Conservation (phyloP, 1,140 invertebrate species). For the Ostrea denselamellosa region DNA sequence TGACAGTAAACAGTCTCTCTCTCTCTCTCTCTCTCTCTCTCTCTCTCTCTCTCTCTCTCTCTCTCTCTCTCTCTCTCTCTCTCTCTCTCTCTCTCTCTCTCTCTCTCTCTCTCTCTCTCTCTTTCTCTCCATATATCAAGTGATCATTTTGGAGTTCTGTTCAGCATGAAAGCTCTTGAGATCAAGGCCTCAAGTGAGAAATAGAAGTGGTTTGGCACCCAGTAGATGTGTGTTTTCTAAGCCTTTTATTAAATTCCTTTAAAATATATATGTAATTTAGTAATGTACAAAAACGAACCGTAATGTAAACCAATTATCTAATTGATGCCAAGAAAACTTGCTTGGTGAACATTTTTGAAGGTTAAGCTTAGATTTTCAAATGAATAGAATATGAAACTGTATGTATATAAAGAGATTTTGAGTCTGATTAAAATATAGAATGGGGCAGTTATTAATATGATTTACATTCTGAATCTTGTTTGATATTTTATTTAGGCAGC, state of each 20-base stretch:
- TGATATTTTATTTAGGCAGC: not conserved
- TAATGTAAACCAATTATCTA: constrained; percentile 4
- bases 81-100: constrained; percentile 51
- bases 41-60: not conserved
- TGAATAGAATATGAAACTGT: constrained; percentile 16
- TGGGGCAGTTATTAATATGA: not conserved
- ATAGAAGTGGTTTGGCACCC: not conserved
- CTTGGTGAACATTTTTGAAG: not conserved
- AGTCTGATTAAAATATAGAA: not conserved
- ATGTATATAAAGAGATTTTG: not conserved
- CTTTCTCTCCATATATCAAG: not conserved
- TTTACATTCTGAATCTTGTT: not conserved
- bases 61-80: constrained; percentile 34
- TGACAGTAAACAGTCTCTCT: no score
- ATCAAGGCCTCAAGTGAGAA: not conserved
- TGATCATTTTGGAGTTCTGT: not conserved
- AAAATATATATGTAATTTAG: constrained; percentile 19
- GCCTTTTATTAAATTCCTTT: not conserved
- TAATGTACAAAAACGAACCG: not conserved
- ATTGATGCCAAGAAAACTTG: constrained; percentile 2
- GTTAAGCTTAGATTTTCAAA: not conserved
- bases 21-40: no score
- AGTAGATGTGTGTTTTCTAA: constrained; percentile 1
- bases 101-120: constrained; percentile 52
- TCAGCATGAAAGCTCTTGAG: not conserved